Conservation (phyloP, 2,888 invertebrate genomes). For the Rhopalosiphum nymphaeae region DNA sequence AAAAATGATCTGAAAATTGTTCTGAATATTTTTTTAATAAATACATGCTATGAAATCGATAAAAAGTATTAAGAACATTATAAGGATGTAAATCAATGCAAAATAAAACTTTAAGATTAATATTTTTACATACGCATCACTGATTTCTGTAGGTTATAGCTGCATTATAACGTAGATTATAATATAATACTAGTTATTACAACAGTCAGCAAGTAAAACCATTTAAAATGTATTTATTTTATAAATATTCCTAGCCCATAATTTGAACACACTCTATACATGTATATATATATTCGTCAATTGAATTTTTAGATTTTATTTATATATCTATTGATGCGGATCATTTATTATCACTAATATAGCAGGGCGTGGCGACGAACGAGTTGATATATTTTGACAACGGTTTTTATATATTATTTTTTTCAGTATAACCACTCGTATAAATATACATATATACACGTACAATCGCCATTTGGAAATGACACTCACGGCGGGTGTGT, state of each 20-base stretch:
- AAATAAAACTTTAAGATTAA: neutral
- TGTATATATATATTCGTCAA: neutral
- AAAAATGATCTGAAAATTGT: too few species aligned
- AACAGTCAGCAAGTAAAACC: neutral
- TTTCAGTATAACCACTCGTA: neutral
- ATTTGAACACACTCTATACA: neutral
- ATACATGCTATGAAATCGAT: neutral
- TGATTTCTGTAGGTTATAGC: neutral
- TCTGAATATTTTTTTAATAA: neutral
- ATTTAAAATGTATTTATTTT: neutral
- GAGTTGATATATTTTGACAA: neutral
- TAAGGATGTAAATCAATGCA: neutral
- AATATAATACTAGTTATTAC: neutral
- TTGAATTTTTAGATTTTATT: neutral
- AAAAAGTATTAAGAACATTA: neutral
- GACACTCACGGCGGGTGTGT: slow-evolving; percentile 28
- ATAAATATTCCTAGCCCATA: neutral
- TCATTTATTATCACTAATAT: neutral
- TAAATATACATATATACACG: neutral
- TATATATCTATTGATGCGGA: neutral
- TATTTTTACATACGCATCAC: neutral
- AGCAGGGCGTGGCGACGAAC: neutral
- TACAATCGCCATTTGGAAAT: neutral
- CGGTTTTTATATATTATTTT: neutral
- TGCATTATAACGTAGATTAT: neutral